These are phyloP conservation scores for Hybognathus amarus DNA, from an alignment of 2,797 vertebrate genomes.

Conservation along the genomic window DNA sequence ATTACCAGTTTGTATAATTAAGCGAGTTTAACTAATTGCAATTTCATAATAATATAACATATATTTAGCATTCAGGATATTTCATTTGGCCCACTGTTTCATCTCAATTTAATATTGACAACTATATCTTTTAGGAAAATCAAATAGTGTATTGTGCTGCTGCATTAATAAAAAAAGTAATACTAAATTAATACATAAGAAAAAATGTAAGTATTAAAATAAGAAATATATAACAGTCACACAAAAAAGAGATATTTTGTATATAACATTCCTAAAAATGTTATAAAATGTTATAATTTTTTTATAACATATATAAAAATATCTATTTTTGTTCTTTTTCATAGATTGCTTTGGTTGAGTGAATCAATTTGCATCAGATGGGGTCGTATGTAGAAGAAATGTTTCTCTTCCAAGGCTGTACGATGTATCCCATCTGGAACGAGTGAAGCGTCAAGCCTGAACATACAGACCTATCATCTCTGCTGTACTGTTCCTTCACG, in stretches of 20 bases:
- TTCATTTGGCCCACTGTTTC: conserved; percentile 69
- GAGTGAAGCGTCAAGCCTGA: conserved; percentile 12
- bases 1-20: conserved; percentile 72
- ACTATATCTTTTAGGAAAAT: conserved; percentile 55
- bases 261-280: not conserved
- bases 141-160: not conserved
- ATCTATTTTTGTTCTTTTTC: not conserved
- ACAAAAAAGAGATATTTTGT: not conserved
- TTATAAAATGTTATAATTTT: not conserved
- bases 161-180: not conserved
- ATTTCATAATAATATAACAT: conserved; percentile 71
- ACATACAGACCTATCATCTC: conserved; percentile 28
- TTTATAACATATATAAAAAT: not conserved
- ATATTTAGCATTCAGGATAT: conserved; percentile 66
- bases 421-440: conserved; percentile 28
- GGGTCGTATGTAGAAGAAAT: conserved; percentile 59
- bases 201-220: not conserved
- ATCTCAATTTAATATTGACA: conserved; percentile 65
- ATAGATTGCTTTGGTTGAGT: not conserved
- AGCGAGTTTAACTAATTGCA: conserved; percentile 73
- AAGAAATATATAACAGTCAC: not conserved
- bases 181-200: not conserved
- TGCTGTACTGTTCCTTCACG: conserved; percentile 13
- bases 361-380: conserved; percentile 29
- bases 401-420: not conserved